These are phyloP conservation scores for Stenoptilia bipunctidactyla DNA, from an alignment of 2,888 invertebrate genomes.

Conservation along the genomic window DNA sequence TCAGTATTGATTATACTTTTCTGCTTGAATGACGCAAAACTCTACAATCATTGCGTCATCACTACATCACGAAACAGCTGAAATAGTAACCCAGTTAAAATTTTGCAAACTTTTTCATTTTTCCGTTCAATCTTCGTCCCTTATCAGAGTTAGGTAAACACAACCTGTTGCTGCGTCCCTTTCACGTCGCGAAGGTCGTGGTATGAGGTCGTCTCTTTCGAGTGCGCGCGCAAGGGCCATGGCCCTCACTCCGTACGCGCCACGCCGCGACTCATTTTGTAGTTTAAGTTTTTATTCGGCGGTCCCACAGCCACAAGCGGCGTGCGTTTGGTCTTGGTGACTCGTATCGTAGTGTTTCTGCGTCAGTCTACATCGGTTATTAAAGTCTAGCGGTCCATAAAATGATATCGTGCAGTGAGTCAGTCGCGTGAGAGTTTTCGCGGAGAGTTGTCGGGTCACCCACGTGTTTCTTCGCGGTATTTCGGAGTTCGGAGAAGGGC, in stretches of 20 bases:
- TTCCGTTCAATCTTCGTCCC: neutral
- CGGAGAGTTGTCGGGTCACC: slow-evolving; percentile 26
- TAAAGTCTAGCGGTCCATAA: slow-evolving; percentile 46
- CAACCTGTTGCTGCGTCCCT: slow-evolving; percentile 1
- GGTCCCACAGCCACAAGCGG: neutral
- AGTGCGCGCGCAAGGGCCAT: slow-evolving; percentile 1
- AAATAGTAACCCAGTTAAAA: too few species aligned
- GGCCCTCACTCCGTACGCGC: too few species aligned
- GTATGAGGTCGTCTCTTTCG: neutral
- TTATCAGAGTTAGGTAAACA: neutral
- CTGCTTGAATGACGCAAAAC: too few species aligned
- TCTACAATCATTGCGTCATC: too few species aligned
- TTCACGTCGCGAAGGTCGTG: neutral
- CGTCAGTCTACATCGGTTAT: slow-evolving; percentile 35
- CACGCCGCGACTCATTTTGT: too few species aligned
- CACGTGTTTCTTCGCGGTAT: slow-evolving; percentile 8
- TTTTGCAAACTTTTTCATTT: too few species aligned
- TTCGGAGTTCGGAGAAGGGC: slow-evolving; percentile 14
- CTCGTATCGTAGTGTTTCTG: slow-evolving; percentile 20
- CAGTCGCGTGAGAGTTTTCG: slow-evolving; percentile 34
- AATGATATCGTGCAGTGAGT: slow-evolving; percentile 51
- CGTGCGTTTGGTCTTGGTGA: neutral
- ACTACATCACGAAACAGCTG: too few species aligned
- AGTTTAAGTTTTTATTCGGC: too few species aligned
- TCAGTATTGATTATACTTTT: too few species aligned